Evolutionary conservation across 2,113 vertebrate species (phyloP).

Genomic region (Eptatretus burgeri): DNA sequence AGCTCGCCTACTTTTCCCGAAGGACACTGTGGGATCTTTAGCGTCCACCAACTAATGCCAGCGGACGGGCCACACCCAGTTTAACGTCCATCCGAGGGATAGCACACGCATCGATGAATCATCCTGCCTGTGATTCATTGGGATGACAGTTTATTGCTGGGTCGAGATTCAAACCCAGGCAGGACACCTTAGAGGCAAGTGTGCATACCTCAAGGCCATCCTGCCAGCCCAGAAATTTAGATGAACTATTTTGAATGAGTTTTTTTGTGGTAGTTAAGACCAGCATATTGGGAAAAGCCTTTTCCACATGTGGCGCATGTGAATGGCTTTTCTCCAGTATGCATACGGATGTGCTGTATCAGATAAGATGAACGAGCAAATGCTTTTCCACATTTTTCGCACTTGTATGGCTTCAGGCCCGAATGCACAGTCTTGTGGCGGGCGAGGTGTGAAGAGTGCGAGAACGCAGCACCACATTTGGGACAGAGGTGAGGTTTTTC

Average conservation of each 20-base stretch:
- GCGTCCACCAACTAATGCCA: too few species aligned
- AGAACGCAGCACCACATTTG: neutral
- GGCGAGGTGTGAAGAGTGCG: slow-evolving; percentile 3
- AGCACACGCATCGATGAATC: too few species aligned
- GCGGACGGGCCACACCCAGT: too few species aligned
- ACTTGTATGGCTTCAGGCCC: neutral
- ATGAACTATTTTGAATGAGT: neutral
- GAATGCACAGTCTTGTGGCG: slow-evolving; percentile 4
- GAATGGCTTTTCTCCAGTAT: slow-evolving; percentile 3
- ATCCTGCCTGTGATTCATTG: too few species aligned
- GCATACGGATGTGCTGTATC: slow-evolving; percentile 4
- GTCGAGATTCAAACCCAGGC: too few species aligned
- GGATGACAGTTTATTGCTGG: too few species aligned
- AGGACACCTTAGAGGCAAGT: too few species aligned
- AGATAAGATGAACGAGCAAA: slow-evolving; percentile 2
- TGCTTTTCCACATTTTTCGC: neutral
- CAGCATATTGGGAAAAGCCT: slow-evolving; percentile 3
- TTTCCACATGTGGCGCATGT: neutral
- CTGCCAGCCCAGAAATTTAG: too few species aligned
- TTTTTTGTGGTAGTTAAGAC: slow-evolving; percentile 4
- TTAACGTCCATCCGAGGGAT: too few species aligned
- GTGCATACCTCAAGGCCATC: too few species aligned
- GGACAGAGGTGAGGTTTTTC: slow-evolving; percentile 6
- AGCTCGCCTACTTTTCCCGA: too few species aligned
- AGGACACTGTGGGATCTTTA: too few species aligned